Evolutionary conservation across 2,797 vertebrate species (phyloP), one percentile per base, ranked within the genome.

Genomic region (Anguilla megastoma): DNA sequence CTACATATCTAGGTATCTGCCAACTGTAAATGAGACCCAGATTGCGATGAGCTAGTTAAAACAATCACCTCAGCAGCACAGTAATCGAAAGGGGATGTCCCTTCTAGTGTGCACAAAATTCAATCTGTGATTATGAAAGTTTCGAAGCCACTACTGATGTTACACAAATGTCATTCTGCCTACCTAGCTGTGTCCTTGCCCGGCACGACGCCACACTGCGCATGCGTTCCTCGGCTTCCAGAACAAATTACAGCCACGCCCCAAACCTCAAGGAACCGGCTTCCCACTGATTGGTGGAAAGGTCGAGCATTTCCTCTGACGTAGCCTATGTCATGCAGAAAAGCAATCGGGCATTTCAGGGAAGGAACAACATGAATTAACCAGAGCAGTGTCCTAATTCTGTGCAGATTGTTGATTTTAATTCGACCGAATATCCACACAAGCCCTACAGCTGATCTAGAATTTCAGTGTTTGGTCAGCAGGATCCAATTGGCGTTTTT

Each of bases 131-230:
- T 48, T 24, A 48, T 80, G 56, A 71, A 88, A 48, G 30, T 88
- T 56, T 54, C 48, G 24, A 82, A 80, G 84, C 5, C 52, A 16
- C 74, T 83, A 45, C 60, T 89, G 90, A 90, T 92, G 89, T 93
- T 90, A 90, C 87, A 92, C 93, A 91, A 94, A 94, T 94, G 95
- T 95, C 95, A 93, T 88, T 89, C 84, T 86, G 89, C 90, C 89
- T 90, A 90, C 74, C 74, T 52, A 89, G 54, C 85, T 84, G 60
- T 96, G 95, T 89, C 96, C 95, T 96, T 96, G 95, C 90, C 89
- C 88, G 85, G 87, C 63, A 84, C 0, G 27, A 85, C 86, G 88
- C 82, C 18, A 18, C 5, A 90, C 84, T 85, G 86, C 91, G 92
- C 92, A 90, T 87, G 91, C 92, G 91, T 9, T 0, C 0, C 9